Evolutionary conservation across 2,888 invertebrate genomes (phyloP), one percentile per base, ranked within the genome.

Genomic region (Scaptomyza flava): DNA sequence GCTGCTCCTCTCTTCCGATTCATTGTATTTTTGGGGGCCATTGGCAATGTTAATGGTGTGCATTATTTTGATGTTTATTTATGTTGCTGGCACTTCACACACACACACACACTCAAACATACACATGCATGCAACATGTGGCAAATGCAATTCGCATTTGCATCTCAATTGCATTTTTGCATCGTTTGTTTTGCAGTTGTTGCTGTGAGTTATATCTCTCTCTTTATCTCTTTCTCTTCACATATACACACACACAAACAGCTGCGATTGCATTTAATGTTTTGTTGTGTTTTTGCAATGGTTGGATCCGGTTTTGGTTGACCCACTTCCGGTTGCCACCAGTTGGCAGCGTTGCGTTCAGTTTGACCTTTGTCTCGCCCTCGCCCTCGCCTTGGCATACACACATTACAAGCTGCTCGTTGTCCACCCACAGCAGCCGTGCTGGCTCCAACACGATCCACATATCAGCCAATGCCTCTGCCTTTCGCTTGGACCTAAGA

Each of bases 301-400:
- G n/a, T n/a, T 64, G 79, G 86, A 90, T 89, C 89, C 89, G 89
- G 90, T 89, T 89, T 86, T 89, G 77, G 81, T 89, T 90, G 89
- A 89, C 89, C 89, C 83, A 89, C 89, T 89, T 89, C 89, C 89
- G 89, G 89, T 87, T 79, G 81, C 64, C 71, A 70, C 72, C 64
- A 46, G 56, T 36, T 62, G 58, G 57, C 64, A 57, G 62, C 54
- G 81, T 73, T 65, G 73, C 69, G 78, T 77, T 72, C 65, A 51
- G 71, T 66, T 69, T 88, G 83, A 86, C 86, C 86, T 81, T 88
- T 87, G 82, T 65, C 67, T 72, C 67, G 72, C 76, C 79, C 73
- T 74, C 67, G 63, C 36, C 36, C 38, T 38, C 38, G 38, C 76
- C 75, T 70, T 57, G 59, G 59, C 59, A 53, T 51, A 70, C 60